Evolutionary conservation across 2,797 vertebrate species (phyloP).

Genomic region (Gouania willdenowi): DNA sequence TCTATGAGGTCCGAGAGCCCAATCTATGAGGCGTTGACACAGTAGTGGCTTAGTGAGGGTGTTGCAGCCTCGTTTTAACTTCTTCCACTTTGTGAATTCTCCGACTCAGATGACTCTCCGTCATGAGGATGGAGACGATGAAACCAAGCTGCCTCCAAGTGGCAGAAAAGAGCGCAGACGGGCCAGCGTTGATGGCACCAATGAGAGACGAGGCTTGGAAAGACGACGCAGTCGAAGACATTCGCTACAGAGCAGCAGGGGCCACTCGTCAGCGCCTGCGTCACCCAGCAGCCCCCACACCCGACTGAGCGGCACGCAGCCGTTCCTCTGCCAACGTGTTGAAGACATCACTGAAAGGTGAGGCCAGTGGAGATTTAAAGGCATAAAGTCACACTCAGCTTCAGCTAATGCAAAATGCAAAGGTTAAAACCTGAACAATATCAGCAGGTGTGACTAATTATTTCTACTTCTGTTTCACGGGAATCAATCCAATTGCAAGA

Average conservation of each 20-base stretch:
- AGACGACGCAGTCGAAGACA: constrained; percentile 90
- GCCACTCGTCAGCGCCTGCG: constrained; percentile 79
- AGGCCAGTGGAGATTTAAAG: constrained; percentile 40
- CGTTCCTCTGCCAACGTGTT: constrained; percentile 65
- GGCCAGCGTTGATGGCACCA: constrained; percentile 80
- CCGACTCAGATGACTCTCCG: constrained; percentile 78
- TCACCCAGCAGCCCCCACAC: constrained; percentile 74
- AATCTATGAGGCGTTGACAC: too few relatives aligned
- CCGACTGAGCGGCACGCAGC: constrained; percentile 59
- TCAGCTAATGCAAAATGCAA: too few relatives aligned
- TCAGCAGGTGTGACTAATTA: constrained; percentile 23
- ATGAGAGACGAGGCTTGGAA: constrained; percentile 82
- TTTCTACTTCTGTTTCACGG: constrained; percentile 32
- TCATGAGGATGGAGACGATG: constrained; percentile 88
- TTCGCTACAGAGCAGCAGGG: constrained; percentile 82
- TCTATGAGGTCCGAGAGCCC: constrained; percentile 86
- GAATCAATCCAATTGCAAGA: constrained; percentile 42
- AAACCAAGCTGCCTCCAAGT: constrained; percentile 71
- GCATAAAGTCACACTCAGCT: too few relatives aligned
- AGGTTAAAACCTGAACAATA: constrained; percentile 28
- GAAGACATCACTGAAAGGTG: constrained; percentile 89
- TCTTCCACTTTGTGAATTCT: too few relatives aligned
- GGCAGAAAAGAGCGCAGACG: constrained; percentile 83
- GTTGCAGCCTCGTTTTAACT: too few relatives aligned
- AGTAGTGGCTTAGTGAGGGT: too few relatives aligned